Evolutionary conservation across 2,113 vertebrate genomes (phyloP).

Genomic region (Cinclus mexicanus): DNA sequence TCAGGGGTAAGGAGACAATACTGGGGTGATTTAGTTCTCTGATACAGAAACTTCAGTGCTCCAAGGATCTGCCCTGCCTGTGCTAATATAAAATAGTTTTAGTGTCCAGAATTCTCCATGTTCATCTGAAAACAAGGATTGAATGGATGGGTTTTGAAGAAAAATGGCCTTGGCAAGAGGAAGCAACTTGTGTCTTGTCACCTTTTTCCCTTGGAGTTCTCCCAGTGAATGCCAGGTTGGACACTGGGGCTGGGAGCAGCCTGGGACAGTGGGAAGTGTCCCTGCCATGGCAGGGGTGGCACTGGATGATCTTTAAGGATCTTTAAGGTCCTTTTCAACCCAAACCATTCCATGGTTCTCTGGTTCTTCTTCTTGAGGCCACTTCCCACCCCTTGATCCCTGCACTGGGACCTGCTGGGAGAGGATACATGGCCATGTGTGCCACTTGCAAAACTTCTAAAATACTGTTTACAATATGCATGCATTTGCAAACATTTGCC

Average conservation of each 20-base stretch:
- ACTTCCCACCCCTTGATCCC: neutral
- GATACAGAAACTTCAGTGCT: neutral
- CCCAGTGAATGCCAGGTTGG: neutral
- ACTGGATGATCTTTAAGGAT: neutral
- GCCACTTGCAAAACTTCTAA: neutral
- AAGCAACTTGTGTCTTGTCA: neutral
- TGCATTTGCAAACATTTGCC: neutral
- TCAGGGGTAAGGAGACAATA: neutral
- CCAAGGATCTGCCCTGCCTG: neutral
- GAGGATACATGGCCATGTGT: accelerated
- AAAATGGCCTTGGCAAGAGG: neutral
- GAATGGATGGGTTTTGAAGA: neutral
- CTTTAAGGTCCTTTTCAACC: neutral
- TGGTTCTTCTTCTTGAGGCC: neutral
- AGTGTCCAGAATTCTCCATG: neutral
- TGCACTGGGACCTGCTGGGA: neutral
- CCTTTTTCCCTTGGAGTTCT: neutral
- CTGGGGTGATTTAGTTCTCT: neutral
- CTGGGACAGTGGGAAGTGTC: neutral
- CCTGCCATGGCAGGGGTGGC: neutral
- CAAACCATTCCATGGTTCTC: neutral
- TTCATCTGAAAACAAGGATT: neutral
- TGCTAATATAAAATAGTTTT: neutral
- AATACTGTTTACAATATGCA: neutral
- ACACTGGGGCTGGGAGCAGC: neutral